phyloP scores from a whole-genome alignment of 64 coral and sea anemone genomes.

The Porites lutea region DNA sequence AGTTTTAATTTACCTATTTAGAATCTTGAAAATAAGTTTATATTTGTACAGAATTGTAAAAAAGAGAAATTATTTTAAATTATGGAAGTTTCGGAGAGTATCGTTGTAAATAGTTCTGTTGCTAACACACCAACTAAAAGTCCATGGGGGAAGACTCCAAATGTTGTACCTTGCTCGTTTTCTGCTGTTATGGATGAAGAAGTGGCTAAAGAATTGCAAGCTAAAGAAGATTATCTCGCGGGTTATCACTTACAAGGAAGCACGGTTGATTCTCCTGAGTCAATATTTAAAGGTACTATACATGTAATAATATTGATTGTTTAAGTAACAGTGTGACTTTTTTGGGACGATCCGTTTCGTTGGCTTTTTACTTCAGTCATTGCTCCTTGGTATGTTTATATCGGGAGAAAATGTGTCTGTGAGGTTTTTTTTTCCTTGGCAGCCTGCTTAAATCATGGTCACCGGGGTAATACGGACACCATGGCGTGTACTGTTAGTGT shows the following conservation, averaged over 20 bases:
- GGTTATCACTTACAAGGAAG: slow-evolving; percentile 1
- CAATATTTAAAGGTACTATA: slow-evolving; percentile 34
- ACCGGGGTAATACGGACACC: too few relatives aligned
- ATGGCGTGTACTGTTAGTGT: too few relatives aligned
- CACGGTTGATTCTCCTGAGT: not conserved
- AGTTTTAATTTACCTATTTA: too few relatives aligned
- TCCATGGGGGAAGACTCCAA: slow-evolving; percentile 81
- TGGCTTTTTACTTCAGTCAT: too few relatives aligned
- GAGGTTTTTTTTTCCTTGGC: too few relatives aligned
- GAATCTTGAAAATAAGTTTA: not conserved
- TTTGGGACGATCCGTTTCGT: not conserved
- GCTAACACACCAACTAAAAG: slow-evolving; percentile 31
- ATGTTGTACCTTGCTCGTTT: slow-evolving; percentile 47
- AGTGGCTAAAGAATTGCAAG: slow-evolving; percentile 87
- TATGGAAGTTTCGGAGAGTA: slow-evolving; percentile 92
- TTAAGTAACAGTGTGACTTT: not conserved
- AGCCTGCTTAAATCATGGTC: too few relatives aligned
- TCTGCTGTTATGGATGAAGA: slow-evolving; percentile 96
- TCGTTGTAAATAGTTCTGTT: slow-evolving; percentile 56
- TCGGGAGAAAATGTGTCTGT: too few relatives aligned
- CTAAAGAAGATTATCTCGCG: slow-evolving; percentile 66
- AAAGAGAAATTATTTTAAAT: slow-evolving; percentile 39
- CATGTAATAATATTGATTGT: not conserved
- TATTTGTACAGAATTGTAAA: slow-evolving; percentile 41
- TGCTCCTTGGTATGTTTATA: too few relatives aligned